These are phyloP conservation scores for Apis florea DNA, from an alignment of 1,140 invertebrate genomes.

Conservation along the genomic window DNA sequence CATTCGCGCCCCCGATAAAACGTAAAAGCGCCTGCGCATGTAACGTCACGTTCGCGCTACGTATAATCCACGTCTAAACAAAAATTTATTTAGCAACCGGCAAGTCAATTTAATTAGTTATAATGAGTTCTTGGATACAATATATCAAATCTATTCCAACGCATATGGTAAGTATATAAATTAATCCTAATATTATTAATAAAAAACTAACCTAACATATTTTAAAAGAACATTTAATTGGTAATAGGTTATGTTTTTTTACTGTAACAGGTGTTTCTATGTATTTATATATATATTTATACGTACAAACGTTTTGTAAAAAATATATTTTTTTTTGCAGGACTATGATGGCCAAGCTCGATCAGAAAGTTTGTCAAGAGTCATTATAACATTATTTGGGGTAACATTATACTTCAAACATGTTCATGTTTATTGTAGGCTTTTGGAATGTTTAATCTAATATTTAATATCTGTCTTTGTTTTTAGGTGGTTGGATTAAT, in stretches of 20 bases:
- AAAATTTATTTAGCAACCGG: not conserved
- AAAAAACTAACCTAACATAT: too few species aligned
- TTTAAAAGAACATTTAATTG: not conserved
- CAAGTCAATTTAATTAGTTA: constrained; percentile 39
- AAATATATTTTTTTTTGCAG: constrained; percentile 76
- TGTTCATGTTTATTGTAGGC: not conserved
- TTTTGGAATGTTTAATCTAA: not conserved
- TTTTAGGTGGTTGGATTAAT: constrained; percentile 89
- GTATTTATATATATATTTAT: not conserved
- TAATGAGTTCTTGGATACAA: constrained; percentile 69
- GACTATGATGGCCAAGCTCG: constrained; percentile 95
- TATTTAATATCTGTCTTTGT: not conserved
- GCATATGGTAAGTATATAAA: constrained; percentile 81
- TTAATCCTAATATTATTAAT: not conserved
- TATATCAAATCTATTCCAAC: constrained; percentile 81
- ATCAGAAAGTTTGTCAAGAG: constrained; percentile 92
- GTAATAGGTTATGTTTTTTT: constrained; percentile 35
- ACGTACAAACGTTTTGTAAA: not conserved
- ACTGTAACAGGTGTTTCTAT: constrained; percentile 3
- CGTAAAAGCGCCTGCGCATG: constrained; percentile 17
- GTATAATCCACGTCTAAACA: not conserved
- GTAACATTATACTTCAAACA: constrained; percentile 73
- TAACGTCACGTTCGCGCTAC: not conserved
- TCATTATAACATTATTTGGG: constrained; percentile 94
- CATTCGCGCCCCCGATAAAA: constrained; percentile 31